These are phyloP conservation scores for Tenthredo livida DNA, from an alignment of 2,888 invertebrate species.

Conservation along the genomic window DNA sequence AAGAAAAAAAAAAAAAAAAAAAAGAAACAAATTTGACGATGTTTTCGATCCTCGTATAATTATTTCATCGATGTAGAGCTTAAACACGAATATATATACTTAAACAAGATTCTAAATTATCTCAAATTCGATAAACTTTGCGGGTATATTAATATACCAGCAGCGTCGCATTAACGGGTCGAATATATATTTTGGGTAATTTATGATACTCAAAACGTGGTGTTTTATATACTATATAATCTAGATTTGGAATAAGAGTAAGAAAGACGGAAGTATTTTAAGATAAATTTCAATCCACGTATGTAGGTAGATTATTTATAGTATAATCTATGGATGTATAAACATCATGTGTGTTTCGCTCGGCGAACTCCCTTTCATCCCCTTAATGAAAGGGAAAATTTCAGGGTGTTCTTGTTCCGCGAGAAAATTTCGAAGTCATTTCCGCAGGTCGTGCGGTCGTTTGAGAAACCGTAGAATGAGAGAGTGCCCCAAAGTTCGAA, in stretches of 20 bases:
- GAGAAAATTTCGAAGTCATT: not conserved
- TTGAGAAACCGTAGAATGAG: not conserved
- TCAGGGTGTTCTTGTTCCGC: not conserved
- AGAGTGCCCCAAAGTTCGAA: not conserved
- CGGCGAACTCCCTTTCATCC: not conserved
- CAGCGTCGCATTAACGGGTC: not conserved
- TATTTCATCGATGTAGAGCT: not conserved
- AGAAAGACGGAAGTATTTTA: not conserved
- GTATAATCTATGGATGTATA: not conserved
- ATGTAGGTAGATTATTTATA: not conserved
- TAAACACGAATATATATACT: not conserved
- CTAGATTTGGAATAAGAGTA: not conserved
- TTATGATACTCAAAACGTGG: not conserved
- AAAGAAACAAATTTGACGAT: not conserved
- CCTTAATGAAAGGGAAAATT: not conserved
- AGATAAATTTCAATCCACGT: not conserved
- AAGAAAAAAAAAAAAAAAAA: not conserved
- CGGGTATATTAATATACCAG: not conserved
- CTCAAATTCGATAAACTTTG: not conserved
- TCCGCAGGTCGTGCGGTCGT: not conserved
- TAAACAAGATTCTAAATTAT: not conserved
- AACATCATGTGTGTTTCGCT: not conserved
- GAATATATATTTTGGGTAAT: not conserved
- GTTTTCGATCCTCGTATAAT: not conserved
- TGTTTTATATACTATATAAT: not conserved